Evolutionary conservation across 2,797 vertebrate species (phyloP), one percentile per base, ranked within the genome.

Genomic region (Periophthalmus magnuspinnatus): DNA sequence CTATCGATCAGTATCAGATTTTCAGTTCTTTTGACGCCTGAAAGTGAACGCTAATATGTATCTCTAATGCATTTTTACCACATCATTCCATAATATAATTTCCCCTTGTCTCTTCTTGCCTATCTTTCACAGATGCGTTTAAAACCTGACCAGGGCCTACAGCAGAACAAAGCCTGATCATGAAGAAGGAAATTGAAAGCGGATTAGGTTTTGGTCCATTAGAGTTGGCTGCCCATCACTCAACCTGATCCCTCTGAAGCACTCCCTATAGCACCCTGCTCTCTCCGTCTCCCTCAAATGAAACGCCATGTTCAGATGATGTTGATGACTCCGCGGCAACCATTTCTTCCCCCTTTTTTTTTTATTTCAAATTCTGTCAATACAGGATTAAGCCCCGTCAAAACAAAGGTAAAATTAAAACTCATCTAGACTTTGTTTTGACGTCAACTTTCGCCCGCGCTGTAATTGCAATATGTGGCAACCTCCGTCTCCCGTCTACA

Each of bases 201-300:
- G 57, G 60, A 58, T 75, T 71, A 63, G 68, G 45, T 34, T 66
- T 59, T 57, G 60, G 3, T 69, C 38, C 41, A 54, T 56, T 76
- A n/a, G 34, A 68, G 36, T n/a, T 59, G 66, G 68, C 33, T 21
- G 67, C 50, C 75, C 50, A 72, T 84, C 72, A 60, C 34, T 81
- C 70, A 75, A 41, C 36, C 61, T 59, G 72, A 67, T 74, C 61
- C 52, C 52, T 24, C 34, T 24, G 32, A 67, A 67, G 21, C 33
- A 38, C n/a, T n/a, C 64, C 41, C 17, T 28, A n/a, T 52, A 32
- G 21, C 33, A 66, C 50, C 50, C 65, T n/a, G 65, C 50, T 57
- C 68, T 32, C 52, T 58, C 61, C 72, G 65, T 65, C 69, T 62
- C 67, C 65, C 69, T 65, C 67, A 72, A 19, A 22, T 52, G 19